These are phyloP conservation scores for Cheirogaleus medius DNA, from an alignment of 2,113 vertebrate genomes.

Conservation along the genomic window DNA sequence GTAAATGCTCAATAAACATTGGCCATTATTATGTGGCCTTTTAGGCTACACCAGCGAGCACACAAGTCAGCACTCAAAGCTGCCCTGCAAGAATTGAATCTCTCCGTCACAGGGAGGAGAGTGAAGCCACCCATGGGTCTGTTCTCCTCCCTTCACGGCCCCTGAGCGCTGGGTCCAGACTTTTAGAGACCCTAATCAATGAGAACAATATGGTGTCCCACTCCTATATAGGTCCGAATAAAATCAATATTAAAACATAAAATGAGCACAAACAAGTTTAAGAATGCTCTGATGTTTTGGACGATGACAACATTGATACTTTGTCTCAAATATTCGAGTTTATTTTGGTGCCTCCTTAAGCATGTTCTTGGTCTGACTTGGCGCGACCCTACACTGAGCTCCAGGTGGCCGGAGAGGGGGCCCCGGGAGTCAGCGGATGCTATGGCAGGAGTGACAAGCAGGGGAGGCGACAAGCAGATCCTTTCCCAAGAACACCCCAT, in stretches of 20 bases:
- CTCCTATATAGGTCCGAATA: not conserved
- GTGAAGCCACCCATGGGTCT: not conserved
- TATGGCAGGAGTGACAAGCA: too few species aligned
- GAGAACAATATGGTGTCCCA: not conserved
- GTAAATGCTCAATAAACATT: not conserved
- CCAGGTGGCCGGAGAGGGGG: not conserved
- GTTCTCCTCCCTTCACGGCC: not conserved
- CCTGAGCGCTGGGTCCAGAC: not conserved
- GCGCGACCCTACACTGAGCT: not conserved
- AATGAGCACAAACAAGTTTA: not conserved
- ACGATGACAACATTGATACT: not conserved
- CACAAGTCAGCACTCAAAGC: not conserved
- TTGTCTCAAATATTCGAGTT: not conserved
- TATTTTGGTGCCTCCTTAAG: constrained; percentile 20
- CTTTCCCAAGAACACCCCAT: not conserved
- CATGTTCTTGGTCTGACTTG: not conserved
- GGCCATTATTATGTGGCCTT: not conserved
- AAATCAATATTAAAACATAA: not conserved
- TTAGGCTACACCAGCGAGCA: not conserved
- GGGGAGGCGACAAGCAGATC: not conserved
- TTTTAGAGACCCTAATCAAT: not conserved
- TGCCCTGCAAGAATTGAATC: not conserved
- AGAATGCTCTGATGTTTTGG: not conserved
- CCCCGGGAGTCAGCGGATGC: not conserved
- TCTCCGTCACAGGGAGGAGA: fast-evolving